Base-by-base conservation (phyloP, 2,888 invertebrate genomes). In the Athrips mouffetella region DNA sequence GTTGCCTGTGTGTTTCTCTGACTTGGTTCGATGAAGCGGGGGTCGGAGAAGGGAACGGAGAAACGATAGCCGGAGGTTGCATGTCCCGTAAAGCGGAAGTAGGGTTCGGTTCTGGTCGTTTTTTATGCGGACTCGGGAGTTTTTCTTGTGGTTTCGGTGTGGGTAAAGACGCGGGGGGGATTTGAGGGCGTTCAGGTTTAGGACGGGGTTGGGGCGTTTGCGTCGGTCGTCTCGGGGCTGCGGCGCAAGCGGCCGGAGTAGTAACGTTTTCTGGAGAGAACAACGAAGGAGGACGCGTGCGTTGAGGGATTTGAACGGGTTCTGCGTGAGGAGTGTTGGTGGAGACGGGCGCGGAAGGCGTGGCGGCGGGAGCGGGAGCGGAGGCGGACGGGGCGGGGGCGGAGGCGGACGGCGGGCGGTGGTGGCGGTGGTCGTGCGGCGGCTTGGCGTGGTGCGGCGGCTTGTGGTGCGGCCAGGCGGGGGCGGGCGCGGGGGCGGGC, bases 191-290 rank as follows among this genome's bases (percentile, higher is more conserved):
- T 46, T 68, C 67, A 48, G 65, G 16, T 68, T 81, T 54, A 2
- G 76, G 76, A 48, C 74, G 69, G 27, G 66, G 68, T 41, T 65
- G 64, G 65, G 44, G 62, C 25, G 51, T 67, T 56, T 25, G 58
- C 18, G 49, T 60, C 86, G 54, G 89, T 89, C 1, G 90, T 89
- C 40, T 90, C 20, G 59, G 54, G 5, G 45, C 20, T 87, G 73
- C 53, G 86, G 90, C 35, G 67, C 85, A 51, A 67, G 80, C 58
- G 16, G 59, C 47, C 41, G 58, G 27, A 50, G 58, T 44, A 52
- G 65, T 84, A 0, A 73, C 82, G 52, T 91, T 91, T 53, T 92
- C 92, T 0, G 93, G 92, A 2, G 92, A 92, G 70, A 93, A 93
- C 25, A 93, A 67, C 10, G 93, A 92, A 0, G 90, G 91, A 2